Evolutionary conservation across 2,888 invertebrate species (phyloP), one percentile per base, ranked within the genome.

Genomic region (Caenorhabditis drosophilae): DNA sequence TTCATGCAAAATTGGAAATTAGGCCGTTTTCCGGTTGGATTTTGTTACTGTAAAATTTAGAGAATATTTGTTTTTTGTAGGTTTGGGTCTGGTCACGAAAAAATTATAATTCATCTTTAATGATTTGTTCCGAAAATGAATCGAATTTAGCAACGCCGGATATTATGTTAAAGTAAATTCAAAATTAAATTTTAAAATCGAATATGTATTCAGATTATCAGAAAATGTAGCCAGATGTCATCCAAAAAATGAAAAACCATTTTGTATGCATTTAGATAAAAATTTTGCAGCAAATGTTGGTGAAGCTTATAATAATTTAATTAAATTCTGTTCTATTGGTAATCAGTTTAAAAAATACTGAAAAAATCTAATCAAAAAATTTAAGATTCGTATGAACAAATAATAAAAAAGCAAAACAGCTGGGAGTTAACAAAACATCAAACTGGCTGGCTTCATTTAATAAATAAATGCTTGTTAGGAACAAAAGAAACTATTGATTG

Each of bases 401-500:
- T 83, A 61, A 70, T 79, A 66, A 16, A 26, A 45, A 4, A 6
- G 2, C 15, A n/a, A 16, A 23, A 12, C 3, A 27, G 25, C 16
- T 89, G 89, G 85, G 72, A 74, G 50, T 75, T 78, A 4, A 72
- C 75, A 46, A 67, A 85, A 9, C 84, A 85, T 34, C 70, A 75
- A 77, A 90, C 91, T 45, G 90, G 90, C 77, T 96, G 96, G 96
- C 86, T 94, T 60, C 88, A 89, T 23, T 88, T 90, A 84, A 90
- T 94, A 12, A 47, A 27, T 35, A 35, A 36, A 12, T 62, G 66
- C 41, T 26, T 70, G n/a, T 31, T 46, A 18, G 42, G 35, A 2
- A 64, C 73, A 2, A 49, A 48, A 20, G 66, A 70, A 27, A 50
- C 58, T 0, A 51, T 75, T n/a, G 27, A 41, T 25, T 59, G 54